phyloP scores from a whole-genome alignment of 2,888 invertebrate genomes.

The Invenusta paracnida region DNA sequence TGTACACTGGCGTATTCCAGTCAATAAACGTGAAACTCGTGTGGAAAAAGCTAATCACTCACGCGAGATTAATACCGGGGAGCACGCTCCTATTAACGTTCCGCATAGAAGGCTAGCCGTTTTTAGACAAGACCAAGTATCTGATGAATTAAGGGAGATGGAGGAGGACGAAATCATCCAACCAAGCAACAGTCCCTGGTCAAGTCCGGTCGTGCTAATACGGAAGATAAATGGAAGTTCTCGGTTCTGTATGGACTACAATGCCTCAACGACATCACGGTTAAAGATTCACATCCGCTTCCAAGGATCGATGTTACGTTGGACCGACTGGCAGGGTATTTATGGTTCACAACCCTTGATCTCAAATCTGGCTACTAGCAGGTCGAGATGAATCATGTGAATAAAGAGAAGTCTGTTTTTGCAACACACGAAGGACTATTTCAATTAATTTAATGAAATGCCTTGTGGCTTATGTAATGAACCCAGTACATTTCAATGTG shows the following conservation, averaged over 20 bases:
- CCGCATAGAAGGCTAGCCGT: background rate
- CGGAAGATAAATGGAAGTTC: conserved; percentile 44
- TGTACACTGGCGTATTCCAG: too few relatives aligned
- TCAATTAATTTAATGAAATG: conserved; percentile 45
- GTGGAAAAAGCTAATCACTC: background rate
- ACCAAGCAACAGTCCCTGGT: conserved; percentile 46
- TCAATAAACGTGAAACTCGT: background rate
- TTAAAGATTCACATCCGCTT: conserved; percentile 47
- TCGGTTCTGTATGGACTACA: conserved; percentile 47
- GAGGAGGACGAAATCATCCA: conserved; percentile 45
- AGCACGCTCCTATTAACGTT: background rate
- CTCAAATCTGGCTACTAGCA: conserved; percentile 47
- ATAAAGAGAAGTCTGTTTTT: conserved; percentile 47
- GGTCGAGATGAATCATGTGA: conserved; percentile 43
- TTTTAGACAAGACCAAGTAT: conserved; percentile 41
- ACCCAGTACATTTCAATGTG: background rate
- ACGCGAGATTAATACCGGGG: background rate
- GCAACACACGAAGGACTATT: conserved; percentile 45
- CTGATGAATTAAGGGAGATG: conserved; percentile 39
- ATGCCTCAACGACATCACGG: conserved; percentile 45
- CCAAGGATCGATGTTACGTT: conserved; percentile 46
- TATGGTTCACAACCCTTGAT: conserved; percentile 47
- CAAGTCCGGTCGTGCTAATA: conserved; percentile 45
- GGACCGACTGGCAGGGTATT: conserved; percentile 45
- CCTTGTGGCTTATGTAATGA: background rate